These are phyloP conservation scores for Centropus bengalensis DNA, from an alignment of 2,113 vertebrate genomes.

Conservation along the genomic window DNA sequence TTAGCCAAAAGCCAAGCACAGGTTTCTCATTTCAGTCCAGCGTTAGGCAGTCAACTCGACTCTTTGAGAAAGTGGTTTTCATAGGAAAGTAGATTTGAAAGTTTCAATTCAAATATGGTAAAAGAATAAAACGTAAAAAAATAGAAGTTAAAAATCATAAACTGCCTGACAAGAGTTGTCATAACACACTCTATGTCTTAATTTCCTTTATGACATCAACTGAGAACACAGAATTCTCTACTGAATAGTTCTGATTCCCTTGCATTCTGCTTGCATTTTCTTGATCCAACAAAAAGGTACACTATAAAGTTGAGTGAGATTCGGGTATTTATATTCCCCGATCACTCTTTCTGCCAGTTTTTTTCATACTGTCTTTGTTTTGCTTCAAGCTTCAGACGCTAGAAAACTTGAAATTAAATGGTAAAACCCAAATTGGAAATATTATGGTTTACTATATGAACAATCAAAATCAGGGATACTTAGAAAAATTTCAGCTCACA, in stretches of 20 bases:
- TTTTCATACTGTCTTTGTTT: not conserved
- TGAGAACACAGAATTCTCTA: constrained; percentile 37
- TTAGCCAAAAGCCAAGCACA: constrained; percentile 43
- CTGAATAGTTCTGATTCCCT: constrained; percentile 32
- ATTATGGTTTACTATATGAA: not conserved
- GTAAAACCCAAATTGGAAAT: not conserved
- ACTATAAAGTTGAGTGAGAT: not conserved
- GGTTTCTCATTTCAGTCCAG: constrained; percentile 21
- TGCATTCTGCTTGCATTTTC: constrained; percentile 11
- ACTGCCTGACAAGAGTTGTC: constrained; percentile 71
- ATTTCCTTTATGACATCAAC: constrained; percentile 65
- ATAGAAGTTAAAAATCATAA: constrained; percentile 63
- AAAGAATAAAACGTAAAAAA: constrained; percentile 25
- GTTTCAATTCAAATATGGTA: not conserved
- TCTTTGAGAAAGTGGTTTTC: constrained; percentile 29
- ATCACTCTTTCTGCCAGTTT: not conserved
- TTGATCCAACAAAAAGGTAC: constrained; percentile 44
- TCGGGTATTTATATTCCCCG: constrained; percentile 45
- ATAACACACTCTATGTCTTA: constrained; percentile 61
- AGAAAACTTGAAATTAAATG: not conserved
- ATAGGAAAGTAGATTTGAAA: constrained; percentile 39
- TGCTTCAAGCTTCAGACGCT: not conserved
- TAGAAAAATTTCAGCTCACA: not conserved
- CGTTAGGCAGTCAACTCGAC: not conserved
- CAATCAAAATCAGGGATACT: not conserved